Evolutionary conservation across 2,797 vertebrate species (phyloP).

Genomic region (Cygnus olor): DNA sequence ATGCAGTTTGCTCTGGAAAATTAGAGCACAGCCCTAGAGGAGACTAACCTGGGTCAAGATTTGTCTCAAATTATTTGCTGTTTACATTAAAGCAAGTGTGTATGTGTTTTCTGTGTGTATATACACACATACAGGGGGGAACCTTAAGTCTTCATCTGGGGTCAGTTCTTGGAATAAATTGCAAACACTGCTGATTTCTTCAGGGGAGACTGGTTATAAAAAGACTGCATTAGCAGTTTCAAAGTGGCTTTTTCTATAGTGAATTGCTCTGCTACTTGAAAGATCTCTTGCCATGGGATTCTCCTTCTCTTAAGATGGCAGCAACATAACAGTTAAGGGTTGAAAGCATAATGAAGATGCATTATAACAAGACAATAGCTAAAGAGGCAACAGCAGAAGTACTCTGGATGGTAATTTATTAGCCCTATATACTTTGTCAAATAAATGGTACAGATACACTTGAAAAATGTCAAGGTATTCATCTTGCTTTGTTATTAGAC

Average conservation of each 20-base stretch:
- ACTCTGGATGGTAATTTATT: background rate
- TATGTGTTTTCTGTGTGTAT: background rate
- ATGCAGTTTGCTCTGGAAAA: background rate
- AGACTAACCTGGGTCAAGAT: background rate
- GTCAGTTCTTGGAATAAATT: background rate
- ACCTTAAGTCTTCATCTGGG: background rate
- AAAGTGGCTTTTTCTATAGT: background rate
- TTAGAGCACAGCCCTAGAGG: background rate
- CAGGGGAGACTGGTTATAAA: background rate
- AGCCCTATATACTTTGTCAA: background rate
- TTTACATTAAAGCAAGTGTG: background rate
- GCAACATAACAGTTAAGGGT: background rate
- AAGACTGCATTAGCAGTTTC: slow-evolving; percentile 6
- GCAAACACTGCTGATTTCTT: background rate
- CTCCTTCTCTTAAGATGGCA: background rate
- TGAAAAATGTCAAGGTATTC: background rate
- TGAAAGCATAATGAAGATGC: background rate
- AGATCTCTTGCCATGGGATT: background rate
- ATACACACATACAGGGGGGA: background rate
- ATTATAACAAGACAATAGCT: background rate
- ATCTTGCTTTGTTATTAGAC: background rate
- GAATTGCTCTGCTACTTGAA: slow-evolving; percentile 4
- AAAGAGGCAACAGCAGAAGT: background rate
- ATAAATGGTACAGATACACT: background rate
- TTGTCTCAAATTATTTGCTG: background rate